phyloP scores from a whole-genome alignment of 2,113 vertebrate genomes.

The Felis chaus region DNA sequence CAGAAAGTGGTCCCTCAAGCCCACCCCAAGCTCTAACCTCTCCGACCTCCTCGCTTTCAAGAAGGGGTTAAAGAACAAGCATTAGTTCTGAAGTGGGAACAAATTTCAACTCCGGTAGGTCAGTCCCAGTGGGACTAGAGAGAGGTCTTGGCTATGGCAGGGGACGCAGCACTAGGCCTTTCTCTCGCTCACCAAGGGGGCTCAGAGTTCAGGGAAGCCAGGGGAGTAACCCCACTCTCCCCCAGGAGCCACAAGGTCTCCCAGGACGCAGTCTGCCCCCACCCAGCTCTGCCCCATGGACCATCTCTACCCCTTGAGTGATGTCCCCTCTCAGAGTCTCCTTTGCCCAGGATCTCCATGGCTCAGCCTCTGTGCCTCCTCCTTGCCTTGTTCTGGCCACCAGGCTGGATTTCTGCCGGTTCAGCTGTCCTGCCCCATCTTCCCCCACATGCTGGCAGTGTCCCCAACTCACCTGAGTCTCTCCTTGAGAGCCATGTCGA shows the following conservation, averaged over 20 bases:
- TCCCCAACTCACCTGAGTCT: constrained; percentile 58
- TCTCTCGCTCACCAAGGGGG: not conserved
- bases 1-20: not conserved
- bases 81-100: not conserved
- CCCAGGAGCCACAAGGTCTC: not conserved
- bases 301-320: rapidly evolving
- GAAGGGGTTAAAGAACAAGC: not conserved
- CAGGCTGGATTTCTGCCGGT: not conserved
- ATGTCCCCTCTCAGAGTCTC: not conserved
- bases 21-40: not conserved
- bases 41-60: not conserved
- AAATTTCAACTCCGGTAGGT: not conserved
- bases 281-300: rapidly evolving
- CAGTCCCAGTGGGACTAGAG: not conserved
- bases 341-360: not conserved
- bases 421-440: not conserved
- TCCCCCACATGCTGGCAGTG: not conserved
- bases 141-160: not conserved
- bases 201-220: not conserved
- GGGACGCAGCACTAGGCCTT: rapidly evolving
- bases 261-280: rapidly evolving
- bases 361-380: not conserved
- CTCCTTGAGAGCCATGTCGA: constrained; percentile 11
- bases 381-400: not conserved
- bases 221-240: not conserved